Conservation (phyloP, 2,113 vertebrate genomes). For the Galbula dea region DNA sequence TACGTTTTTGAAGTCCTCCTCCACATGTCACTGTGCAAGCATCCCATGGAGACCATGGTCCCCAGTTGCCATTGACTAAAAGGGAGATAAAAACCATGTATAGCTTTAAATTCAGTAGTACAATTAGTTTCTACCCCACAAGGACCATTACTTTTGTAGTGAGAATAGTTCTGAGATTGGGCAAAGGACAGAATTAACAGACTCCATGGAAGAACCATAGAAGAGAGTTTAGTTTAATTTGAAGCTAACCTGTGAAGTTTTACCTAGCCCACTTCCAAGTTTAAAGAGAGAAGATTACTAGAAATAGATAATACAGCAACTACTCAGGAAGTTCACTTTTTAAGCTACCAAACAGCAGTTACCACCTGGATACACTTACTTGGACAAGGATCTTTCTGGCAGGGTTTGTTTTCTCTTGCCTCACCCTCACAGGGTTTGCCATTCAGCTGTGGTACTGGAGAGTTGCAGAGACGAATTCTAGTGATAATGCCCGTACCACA, state of each 20-base stretch:
- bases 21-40: conserved; percentile 90
- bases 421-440: conserved; percentile 90
- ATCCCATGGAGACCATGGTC: conserved; percentile 95
- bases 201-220: background rate
- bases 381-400: conserved; percentile 86
- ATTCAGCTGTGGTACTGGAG: conserved; percentile 94
- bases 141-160: background rate
- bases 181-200: background rate
- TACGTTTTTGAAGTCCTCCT: conserved; percentile 86
- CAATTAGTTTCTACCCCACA: background rate
- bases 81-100: background rate
- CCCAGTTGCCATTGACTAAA: conserved; percentile 94
- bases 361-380: conserved; percentile 74
- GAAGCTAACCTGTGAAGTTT: background rate
- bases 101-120: background rate
- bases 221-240: background rate
- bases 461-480: conserved; percentile 97
- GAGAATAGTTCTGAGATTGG: background rate
- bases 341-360: background rate
- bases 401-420: conserved; percentile 89
- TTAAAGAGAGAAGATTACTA: background rate
- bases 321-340: background rate
- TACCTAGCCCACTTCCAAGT: background rate
- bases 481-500: conserved; percentile 92
- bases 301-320: background rate